A percentile compares a stretch with the other conserved stretches of the same genome.
phyloP scores from a whole-genome alignment of 2,113 vertebrate species.

The Bubalus kerabau region DNA sequence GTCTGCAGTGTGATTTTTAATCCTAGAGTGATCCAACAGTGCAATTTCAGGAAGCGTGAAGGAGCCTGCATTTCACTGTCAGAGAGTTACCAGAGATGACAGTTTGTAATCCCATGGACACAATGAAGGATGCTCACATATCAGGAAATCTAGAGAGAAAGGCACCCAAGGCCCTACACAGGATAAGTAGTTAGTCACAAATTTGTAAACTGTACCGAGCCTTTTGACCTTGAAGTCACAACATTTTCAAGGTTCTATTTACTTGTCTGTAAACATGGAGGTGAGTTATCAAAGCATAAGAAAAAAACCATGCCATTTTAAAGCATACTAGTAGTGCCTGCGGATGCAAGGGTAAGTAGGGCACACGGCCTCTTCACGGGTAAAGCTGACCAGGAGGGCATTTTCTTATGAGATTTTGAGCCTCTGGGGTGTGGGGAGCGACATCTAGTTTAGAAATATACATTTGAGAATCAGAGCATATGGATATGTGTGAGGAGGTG shows the following conservation, averaged over 20 bases:
- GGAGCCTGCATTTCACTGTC: slow-evolving; percentile 44
- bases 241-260: slow-evolving; percentile 31
- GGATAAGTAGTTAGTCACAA: neutral
- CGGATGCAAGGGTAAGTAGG: neutral
- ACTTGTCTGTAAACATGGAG: slow-evolving; percentile 16
- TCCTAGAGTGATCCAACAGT: neutral
- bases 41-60: slow-evolving; percentile 47
- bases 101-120: slow-evolving; percentile 14
- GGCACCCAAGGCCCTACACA: neutral
- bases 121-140: slow-evolving; percentile 33
- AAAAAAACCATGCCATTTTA: neutral
- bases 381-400: neutral
- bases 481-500: neutral
- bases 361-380: neutral
- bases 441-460: neutral
- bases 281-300: neutral
- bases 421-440: fast-evolving
- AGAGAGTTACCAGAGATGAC: slow-evolving; percentile 40
- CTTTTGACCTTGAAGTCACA: slow-evolving; percentile 57
- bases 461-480: neutral
- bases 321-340: neutral
- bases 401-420: neutral
- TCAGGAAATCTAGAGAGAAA: slow-evolving; percentile 42
- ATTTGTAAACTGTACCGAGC: neutral
- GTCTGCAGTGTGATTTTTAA: slow-evolving; percentile 53